Conservation (phyloP, 1,140 invertebrate genomes). For the Saccostrea glomerata region DNA sequence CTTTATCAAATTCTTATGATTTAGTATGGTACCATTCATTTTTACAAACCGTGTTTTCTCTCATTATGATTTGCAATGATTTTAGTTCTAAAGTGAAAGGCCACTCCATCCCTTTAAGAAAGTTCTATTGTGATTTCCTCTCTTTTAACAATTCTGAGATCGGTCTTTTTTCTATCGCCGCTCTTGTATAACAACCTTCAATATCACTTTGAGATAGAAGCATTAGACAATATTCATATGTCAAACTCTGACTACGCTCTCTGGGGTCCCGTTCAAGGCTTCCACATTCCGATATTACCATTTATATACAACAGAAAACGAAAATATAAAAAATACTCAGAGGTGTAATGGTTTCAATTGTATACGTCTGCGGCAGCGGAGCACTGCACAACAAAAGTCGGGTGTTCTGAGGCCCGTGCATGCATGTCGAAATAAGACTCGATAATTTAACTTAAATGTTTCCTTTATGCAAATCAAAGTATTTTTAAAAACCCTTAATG, state of each 20-base stretch:
- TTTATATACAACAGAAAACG: not conserved
- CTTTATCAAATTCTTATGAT: not conserved
- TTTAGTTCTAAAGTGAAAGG: not conserved
- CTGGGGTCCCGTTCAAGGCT: conserved; percentile 14
- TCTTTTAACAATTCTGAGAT: not conserved
- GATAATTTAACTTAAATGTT: conserved; percentile 30
- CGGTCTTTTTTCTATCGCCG: not conserved
- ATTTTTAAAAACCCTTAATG: conserved; percentile 21
- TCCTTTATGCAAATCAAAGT: conserved; percentile 25
- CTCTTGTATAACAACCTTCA: conserved; percentile 7
- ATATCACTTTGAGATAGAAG: not conserved
- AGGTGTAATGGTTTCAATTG: conserved; percentile 30
- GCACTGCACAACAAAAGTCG: conserved; percentile 5
- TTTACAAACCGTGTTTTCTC: not conserved
- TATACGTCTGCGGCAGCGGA: not conserved
- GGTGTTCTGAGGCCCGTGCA: not conserved
- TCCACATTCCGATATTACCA: conserved; percentile 3
- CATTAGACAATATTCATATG: conserved; percentile 23
- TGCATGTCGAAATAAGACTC: conserved; percentile 28
- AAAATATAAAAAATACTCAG: not conserved
- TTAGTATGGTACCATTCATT: conserved; percentile 27
- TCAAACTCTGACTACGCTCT: not conserved
- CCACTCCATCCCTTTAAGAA: not conserved
- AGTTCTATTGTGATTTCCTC: not conserved
- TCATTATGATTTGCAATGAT: not conserved